Base-by-base conservation (phyloP, 2,113 vertebrate genomes). In the Catharus minimus region DNA sequence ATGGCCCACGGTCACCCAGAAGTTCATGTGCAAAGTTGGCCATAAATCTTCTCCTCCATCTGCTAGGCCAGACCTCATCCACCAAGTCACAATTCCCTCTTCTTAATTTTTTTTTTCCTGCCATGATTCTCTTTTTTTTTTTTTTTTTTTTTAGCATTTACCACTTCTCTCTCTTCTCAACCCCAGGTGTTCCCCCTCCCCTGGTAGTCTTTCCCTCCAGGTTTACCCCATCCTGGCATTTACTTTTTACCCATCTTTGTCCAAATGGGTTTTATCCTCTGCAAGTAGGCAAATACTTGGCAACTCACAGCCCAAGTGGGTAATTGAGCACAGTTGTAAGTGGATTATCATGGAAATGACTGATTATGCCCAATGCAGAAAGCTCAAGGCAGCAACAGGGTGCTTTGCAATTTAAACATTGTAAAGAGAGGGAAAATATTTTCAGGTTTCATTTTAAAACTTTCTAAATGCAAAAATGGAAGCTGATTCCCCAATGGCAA, bases 311-410 rank as follows among this genome's bases (percentile, higher is more conserved):
- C 82, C 90, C 86, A 89, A 92, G 86, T 76, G 71, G 82, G 64
- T 93, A 95, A 94, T 53, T 89, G 86, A 94, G 83, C 80, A 78
- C 90, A 90, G 88, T 94, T 89, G 55, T 89, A 89, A 95, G 83
- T 90, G 91, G 93, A 93, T 95, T 93, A 93, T 65, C 88, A 88
- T 82, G 73, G 81, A 94, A 95, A 94, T 89, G 75, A 94, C 83
- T 92, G 74, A 94, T 92, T 94, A 90, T 87, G 66, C 75, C 87
- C 83, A 93, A 46, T 19, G 64, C 47, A 76, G 75, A 92, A 90
- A 93, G 86, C 90, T 95, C 90, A 95, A 89, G 90, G 89, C 88
- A 95, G 88, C 93, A 92, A 90, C 86, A 87, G 93, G 95, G 89
- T 89, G 83, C 88, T 93, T 90, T 92, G 90, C 69, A 88, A 92